A percentile compares a stretch with the other conserved stretches of the same genome.
Evolutionary conservation across 2,797 vertebrate species (phyloP).

Genomic region (Balearica regulorum): DNA sequence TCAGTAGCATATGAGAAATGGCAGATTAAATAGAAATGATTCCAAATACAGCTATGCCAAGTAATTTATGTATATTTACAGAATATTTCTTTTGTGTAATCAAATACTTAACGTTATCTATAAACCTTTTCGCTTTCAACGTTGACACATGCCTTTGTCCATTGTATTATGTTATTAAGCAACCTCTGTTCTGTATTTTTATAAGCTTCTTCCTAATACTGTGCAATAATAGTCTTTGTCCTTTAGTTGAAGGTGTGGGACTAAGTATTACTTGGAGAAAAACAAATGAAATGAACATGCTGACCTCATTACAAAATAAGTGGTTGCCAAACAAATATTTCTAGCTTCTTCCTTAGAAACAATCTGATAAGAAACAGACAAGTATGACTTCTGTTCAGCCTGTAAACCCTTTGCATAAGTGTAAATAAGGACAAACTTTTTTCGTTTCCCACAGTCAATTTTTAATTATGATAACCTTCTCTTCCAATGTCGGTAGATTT

Average conservation of each 20-base stretch:
- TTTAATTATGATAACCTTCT: neutral
- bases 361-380: conserved; percentile 55
- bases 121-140: conserved; percentile 29
- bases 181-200: conserved; percentile 40
- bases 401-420: conserved; percentile 57
- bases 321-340: conserved; percentile 50
- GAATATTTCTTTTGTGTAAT: neutral
- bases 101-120: conserved; percentile 16
- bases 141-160: conserved; percentile 50
- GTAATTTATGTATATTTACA: conserved; percentile 35
- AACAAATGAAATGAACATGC: conserved; percentile 46
- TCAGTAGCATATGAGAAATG: neutral
- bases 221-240: conserved; percentile 9
- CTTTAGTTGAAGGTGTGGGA: conserved; percentile 31
- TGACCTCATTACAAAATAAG: conserved; percentile 65
- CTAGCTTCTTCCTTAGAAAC: conserved; percentile 48
- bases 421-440: conserved; percentile 38
- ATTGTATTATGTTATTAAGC: conserved; percentile 47
- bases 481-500: neutral
- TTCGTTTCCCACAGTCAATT: neutral
- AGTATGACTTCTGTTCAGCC: neutral
- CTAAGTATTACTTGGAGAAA: conserved; percentile 37
- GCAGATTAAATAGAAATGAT: neutral
- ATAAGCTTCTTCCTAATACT: conserved; percentile 49
- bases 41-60: neutral